phyloP scores from a whole-genome alignment of 1,140 invertebrate species.

The Penaeus chinensis region DNA sequence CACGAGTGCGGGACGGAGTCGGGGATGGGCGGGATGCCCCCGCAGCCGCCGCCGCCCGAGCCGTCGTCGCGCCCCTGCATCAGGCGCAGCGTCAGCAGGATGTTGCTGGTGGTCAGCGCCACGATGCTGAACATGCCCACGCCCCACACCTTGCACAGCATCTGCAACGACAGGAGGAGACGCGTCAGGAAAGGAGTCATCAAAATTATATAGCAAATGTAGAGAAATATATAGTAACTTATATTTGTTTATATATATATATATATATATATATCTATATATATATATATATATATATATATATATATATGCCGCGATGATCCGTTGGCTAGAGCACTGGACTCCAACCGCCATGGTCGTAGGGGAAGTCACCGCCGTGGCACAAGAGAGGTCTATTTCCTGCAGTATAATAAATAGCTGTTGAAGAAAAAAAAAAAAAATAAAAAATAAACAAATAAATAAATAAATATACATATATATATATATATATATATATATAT shows the following conservation, averaged over 20 bases:
- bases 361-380: no score
- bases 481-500: no score
- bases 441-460: no score
- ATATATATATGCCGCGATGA: neutral
- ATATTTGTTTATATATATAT: neutral
- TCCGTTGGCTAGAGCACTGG: neutral
- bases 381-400: no score
- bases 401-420: no score
- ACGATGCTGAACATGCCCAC: constrained; percentile 59
- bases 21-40: neutral
- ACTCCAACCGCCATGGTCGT: neutral
- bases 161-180: constrained; percentile 15
- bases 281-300: constrained; percentile 16
- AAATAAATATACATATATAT: no score
- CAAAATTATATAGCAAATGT: neutral
- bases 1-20: constrained; percentile 19
- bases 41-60: neutral
- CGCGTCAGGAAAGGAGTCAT: no score
- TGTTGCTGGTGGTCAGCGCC: constrained; percentile 59
- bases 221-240: neutral
- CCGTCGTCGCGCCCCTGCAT: constrained; percentile 49
- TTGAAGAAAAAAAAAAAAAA: no score
- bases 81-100: constrained; percentile 54
- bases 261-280: neutral
- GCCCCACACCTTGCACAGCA: constrained; percentile 60